A percentile compares a stretch with the other conserved stretches of the same genome.
These are phyloP conservation scores for Cheilosia vulpina DNA, from an alignment of 2,888 invertebrate genomes.

Conservation along the genomic window DNA sequence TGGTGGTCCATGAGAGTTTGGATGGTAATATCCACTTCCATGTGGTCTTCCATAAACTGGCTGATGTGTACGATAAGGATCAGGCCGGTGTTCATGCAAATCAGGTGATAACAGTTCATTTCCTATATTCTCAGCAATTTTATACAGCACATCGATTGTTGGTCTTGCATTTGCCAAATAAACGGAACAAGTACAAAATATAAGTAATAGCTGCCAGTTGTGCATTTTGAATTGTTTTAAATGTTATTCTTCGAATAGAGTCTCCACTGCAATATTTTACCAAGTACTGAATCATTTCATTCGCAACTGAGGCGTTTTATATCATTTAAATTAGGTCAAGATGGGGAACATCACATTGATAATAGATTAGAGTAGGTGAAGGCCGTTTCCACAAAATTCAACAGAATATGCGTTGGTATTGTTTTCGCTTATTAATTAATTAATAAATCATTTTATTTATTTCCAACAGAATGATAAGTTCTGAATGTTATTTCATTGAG, in stretches of 20 bases:
- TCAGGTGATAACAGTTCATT: constrained; percentile 25
- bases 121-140: constrained; percentile 47
- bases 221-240: constrained; percentile 15
- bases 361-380: constrained; percentile 9
- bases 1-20: constrained; percentile 8
- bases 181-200: not conserved
- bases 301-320: constrained; percentile 31
- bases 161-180: constrained; percentile 24
- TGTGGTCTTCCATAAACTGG: constrained; percentile 21
- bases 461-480: not conserved
- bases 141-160: constrained; percentile 48
- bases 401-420: not conserved
- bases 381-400: constrained; percentile 13
- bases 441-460: not conserved
- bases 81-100: not conserved
- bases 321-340: constrained; percentile 27
- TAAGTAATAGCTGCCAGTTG: not conserved
- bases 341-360: constrained; percentile 14
- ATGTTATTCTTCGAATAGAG: not conserved
- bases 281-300: constrained; percentile 31
- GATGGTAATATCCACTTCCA: constrained; percentile 15
- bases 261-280: not conserved
- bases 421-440: not conserved
- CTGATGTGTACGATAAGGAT: constrained; percentile 4
- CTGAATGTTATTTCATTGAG: not conserved